Evolutionary conservation across 2,888 invertebrate genomes (phyloP).

Genomic region (Piscicola geometra): DNA sequence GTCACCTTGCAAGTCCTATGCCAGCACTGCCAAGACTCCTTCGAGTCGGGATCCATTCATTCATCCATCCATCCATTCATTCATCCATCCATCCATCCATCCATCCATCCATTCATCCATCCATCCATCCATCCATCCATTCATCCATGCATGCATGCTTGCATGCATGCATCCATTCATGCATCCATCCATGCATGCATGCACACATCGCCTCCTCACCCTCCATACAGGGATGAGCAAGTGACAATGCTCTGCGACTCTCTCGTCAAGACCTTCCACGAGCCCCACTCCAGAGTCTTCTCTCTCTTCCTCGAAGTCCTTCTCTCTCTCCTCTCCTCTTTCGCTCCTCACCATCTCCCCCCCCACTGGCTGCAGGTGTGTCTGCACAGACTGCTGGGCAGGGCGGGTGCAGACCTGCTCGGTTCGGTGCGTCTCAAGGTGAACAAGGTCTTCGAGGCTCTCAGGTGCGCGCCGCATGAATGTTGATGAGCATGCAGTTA

Average conservation of each 20-base stretch:
- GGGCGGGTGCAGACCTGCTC: background rate
- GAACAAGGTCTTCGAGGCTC: background rate
- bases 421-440: background rate
- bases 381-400: background rate
- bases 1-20: background rate
- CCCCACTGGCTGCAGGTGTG: background rate
- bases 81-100: no score
- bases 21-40: no score
- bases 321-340: background rate
- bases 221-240: background rate
- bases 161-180: no score
- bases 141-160: no score
- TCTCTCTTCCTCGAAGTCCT: background rate
- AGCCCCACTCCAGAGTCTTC: background rate
- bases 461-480: background rate
- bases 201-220: background rate
- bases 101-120: no score
- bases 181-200: background rate
- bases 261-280: background rate
- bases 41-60: no score
- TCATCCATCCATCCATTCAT: no score
- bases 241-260: background rate
- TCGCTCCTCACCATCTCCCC: background rate
- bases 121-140: no score
- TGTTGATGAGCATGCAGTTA: background rate